These are phyloP conservation scores for Myocastor coypus DNA, from an alignment of 2,113 vertebrate species.

Conservation along the genomic window DNA sequence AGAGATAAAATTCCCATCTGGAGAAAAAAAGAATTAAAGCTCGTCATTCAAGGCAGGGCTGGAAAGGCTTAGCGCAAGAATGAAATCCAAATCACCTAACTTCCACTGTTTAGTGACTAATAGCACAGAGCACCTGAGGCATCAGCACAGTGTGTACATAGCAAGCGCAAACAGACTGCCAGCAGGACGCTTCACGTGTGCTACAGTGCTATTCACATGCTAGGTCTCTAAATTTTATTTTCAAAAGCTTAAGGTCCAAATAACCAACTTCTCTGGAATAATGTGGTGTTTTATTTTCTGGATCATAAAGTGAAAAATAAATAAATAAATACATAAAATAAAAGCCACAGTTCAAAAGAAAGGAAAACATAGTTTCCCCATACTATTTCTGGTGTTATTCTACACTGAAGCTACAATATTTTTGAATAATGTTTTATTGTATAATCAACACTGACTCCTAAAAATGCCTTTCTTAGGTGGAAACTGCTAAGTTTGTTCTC, in stretches of 20 bases:
- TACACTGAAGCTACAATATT: neutral
- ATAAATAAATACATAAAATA: neutral
- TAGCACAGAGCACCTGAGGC: neutral
- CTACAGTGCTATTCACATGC: too few relatives aligned
- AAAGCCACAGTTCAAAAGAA: neutral
- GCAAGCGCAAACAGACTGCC: neutral
- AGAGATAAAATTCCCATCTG: constrained; percentile 9
- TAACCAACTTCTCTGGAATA: constrained; percentile 81
- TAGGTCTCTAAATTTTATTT: too few relatives aligned
- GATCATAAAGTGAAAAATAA: constrained; percentile 48
- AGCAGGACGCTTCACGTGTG: neutral
- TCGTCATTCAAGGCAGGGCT: neutral
- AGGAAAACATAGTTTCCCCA: neutral
- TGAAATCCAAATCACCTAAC: constrained; percentile 14
- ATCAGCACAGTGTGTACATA: neutral
- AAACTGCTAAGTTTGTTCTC: constrained; percentile 9
- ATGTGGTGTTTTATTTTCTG: constrained; percentile 79
- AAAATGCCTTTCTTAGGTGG: constrained; percentile 19
- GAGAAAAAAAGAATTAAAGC: constrained; percentile 10
- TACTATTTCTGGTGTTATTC: neutral
- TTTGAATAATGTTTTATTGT: neutral
- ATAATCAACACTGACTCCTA: constrained; percentile 33
- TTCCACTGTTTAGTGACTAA: neutral
- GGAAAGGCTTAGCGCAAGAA: neutral
- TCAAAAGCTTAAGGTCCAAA: neutral